Conservation (phyloP, 2,797 vertebrate genomes). For the Halcyon badia region DNA sequence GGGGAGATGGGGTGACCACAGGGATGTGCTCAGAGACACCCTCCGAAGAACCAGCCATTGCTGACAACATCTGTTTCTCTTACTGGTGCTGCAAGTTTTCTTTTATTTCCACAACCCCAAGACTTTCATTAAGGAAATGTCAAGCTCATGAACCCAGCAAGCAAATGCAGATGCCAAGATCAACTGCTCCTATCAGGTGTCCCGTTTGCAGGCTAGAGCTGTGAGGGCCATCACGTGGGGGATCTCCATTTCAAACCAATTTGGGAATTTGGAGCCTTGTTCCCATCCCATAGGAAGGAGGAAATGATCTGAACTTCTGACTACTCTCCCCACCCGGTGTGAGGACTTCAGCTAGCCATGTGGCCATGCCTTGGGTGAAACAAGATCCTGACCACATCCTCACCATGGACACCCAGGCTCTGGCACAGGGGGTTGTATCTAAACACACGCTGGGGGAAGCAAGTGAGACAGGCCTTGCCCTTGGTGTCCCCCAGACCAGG, state of each 20-base stretch:
- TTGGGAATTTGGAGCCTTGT: not conserved
- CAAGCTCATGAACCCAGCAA: fast-evolving
- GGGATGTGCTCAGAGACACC: not conserved
- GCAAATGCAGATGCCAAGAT: not conserved
- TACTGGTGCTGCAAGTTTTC: not conserved
- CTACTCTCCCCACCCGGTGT: not conserved
- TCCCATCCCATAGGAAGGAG: not conserved
- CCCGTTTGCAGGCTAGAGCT: not conserved
- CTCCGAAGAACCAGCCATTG: fast-evolving
- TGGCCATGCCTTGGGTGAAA: fast-evolving
- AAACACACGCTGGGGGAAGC: not conserved
- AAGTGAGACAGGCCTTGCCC: fast-evolving
- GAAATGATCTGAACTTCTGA: not conserved
- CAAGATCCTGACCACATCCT: not conserved
- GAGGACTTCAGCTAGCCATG: not conserved
- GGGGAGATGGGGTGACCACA: fast-evolving
- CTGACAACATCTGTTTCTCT: not conserved
- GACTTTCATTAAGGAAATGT: not conserved
- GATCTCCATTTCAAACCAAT: not conserved
- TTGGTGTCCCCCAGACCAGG: not conserved
- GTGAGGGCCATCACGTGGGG: fast-evolving
- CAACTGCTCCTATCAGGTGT: not conserved
- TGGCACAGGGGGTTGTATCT: not conserved
- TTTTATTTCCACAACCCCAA: not conserved
- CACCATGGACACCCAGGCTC: not conserved